Base-by-base conservation (phyloP, 1,140 invertebrate species). In the Drosophila mojavensis region DNA sequence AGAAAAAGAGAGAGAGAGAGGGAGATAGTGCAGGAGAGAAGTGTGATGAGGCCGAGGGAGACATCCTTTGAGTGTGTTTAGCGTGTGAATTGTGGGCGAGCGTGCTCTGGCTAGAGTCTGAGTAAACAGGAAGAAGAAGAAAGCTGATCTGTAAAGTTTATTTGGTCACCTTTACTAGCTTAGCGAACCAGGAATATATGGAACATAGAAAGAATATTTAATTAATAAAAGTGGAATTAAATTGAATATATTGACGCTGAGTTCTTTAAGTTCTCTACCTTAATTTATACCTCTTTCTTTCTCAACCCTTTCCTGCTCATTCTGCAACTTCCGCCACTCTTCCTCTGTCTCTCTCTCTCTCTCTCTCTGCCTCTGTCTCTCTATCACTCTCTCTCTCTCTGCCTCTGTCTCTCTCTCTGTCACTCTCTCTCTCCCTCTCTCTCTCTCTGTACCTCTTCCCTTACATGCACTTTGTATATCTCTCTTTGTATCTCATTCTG, bases 1-100 rank as follows among this genome's bases (percentile, higher is more conserved):
- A 30, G 28, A 33, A 10, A n/a, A 20, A 13, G 4, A 48, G 26
- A 2, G 6, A 15, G 11, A 5, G 9, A 9, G 13, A 4, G 36
- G 2, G 3, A 11, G 9, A 1, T 28, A 56, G 7, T 15, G 2
- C 17, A 11, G 9, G 7, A 1, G 13, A 33, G 17, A 28, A 9
- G 17, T 13, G 2, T 3, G 48, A 50, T 39, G 13, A 13, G 24
- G 20, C 43, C n/a, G 1, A 5, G n/a, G n/a, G 15, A 26, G 20
- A 50, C 9, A 50, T 47, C 43, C 43, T 47, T 47, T 47, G 43
- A 15, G 43, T 47, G 43, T 47, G 7, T 47, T 47, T 47, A 47
- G 15, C 43, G n/a, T 47, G 43, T 20, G 43, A 47, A 15, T 47
- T 47, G 43, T 11, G 7, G 43, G 4, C 5, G 15, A 45, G 43